These are phyloP conservation scores for Ornithoptera alexandrae DNA, from an alignment of 2,888 invertebrate species.

Conservation along the genomic window DNA sequence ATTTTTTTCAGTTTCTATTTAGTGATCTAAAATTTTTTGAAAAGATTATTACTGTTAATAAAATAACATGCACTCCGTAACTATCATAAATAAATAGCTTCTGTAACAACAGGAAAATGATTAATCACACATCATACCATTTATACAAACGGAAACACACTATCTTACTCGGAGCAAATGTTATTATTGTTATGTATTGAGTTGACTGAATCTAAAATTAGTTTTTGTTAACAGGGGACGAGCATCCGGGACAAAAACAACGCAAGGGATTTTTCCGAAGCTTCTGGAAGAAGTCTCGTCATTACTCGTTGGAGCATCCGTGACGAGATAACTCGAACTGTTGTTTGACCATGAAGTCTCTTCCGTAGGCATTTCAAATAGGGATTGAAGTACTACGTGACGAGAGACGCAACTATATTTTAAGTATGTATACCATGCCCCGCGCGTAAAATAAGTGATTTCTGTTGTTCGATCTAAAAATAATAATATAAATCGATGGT, in stretches of 20 bases:
- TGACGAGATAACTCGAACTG: constrained; percentile 63
- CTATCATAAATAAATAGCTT: not conserved
- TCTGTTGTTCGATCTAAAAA: constrained; percentile 23
- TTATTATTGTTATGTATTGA: constrained; percentile 13
- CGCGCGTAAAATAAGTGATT: constrained; percentile 23
- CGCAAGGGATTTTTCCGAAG: constrained; percentile 94
- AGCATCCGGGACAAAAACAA: constrained; percentile 84
- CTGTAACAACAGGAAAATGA: constrained; percentile 25
- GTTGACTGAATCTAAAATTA: constrained; percentile 10
- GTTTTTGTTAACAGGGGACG: constrained; percentile 80
- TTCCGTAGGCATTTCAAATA: constrained; percentile 34
- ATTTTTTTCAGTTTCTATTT: too few species aligned
- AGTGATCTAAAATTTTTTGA: not conserved
- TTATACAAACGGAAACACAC: constrained; percentile 33
- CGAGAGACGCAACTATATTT: constrained; percentile 21
- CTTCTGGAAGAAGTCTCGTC: constrained; percentile 93
- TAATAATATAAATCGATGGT: constrained; percentile 14
- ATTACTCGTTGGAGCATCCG: constrained; percentile 92
- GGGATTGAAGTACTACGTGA: constrained; percentile 25
- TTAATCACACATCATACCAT: constrained; percentile 8
- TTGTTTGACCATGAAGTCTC: constrained; percentile 38
- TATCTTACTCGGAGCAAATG: constrained; percentile 4
- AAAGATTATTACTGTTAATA: not conserved
- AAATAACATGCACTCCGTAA: not conserved
- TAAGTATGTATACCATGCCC: constrained; percentile 25